Conservation (phyloP, 2,888 invertebrate species). For the Azorinus chamasolen region DNA sequence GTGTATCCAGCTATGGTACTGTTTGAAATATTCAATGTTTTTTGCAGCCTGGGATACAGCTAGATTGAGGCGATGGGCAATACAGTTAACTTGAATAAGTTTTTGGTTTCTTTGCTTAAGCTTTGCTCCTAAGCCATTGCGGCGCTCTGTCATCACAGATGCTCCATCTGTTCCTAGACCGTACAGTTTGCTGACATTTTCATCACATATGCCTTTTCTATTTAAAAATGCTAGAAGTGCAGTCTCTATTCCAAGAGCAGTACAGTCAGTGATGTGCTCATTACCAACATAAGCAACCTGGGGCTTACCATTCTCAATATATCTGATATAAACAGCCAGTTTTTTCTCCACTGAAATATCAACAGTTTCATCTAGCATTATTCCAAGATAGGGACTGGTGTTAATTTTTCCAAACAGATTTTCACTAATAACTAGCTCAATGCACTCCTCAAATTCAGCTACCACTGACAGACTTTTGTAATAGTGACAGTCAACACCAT, state of each 20-base stretch:
- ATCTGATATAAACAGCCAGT: constrained; percentile 35
- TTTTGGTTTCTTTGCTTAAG: constrained; percentile 25
- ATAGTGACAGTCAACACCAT: constrained; percentile 14
- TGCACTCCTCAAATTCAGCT: constrained; percentile 21
- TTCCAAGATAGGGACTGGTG: constrained; percentile 17
- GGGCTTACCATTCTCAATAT: constrained; percentile 20
- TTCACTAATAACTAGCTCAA: constrained; percentile 9
- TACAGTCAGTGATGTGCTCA: constrained; percentile 44
- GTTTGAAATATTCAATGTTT: constrained; percentile 25
- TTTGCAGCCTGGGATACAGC: constrained; percentile 54
- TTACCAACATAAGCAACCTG: constrained; percentile 35
- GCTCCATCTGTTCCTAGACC: constrained; percentile 41
- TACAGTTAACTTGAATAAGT: constrained; percentile 44
- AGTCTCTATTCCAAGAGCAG: constrained; percentile 29
- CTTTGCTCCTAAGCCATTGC: constrained; percentile 33
- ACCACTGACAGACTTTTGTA: too few species aligned
- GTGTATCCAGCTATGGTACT: constrained; percentile 34
- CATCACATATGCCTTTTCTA: constrained; percentile 5
- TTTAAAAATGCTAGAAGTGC: constrained; percentile 5
- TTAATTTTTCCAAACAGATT: constrained; percentile 15
- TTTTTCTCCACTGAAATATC: constrained; percentile 39
- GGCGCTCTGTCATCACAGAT: constrained; percentile 22
- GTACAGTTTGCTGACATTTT: constrained; percentile 30
- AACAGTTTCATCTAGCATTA: constrained; percentile 38
- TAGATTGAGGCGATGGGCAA: constrained; percentile 50